Evolutionary conservation across 1,140 invertebrate species (phyloP).

Genomic region (Physella acuta): DNA sequence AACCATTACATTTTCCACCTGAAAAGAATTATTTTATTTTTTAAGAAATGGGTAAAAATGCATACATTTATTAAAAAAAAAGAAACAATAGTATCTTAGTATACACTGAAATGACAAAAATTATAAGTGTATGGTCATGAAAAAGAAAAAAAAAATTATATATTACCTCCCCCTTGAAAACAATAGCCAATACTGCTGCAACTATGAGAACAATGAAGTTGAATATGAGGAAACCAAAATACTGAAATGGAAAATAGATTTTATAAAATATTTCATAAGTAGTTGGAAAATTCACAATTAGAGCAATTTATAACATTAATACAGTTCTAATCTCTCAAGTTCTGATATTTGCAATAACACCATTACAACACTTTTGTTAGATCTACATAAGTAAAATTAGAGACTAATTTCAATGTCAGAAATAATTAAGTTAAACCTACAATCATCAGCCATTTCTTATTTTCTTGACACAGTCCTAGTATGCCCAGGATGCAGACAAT

Average conservation of each 20-base stretch:
- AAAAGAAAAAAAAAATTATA: slow-evolving; percentile 8
- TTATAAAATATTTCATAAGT: too few species aligned
- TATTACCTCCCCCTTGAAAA: slow-evolving; percentile 40
- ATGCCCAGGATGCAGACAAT: slow-evolving; percentile 35
- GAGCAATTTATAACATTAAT: too few species aligned
- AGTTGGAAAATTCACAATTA: too few species aligned
- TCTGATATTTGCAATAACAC: too few species aligned
- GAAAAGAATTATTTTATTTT: too few species aligned
- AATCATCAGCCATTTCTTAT: slow-evolving; percentile 28
- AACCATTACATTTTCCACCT: slow-evolving; percentile 38
- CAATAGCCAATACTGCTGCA: slow-evolving; percentile 36
- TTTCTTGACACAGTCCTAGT: slow-evolving; percentile 21
- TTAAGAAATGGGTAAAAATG: too few species aligned
- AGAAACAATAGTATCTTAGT: too few species aligned
- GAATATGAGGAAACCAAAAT: slow-evolving; percentile 31
- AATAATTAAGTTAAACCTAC: slow-evolving; percentile 36
- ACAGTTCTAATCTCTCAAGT: too few species aligned
- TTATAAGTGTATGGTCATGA: not conserved
- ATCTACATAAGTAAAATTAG: too few species aligned
- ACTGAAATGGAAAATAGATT: too few species aligned
- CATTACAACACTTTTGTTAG: too few species aligned
- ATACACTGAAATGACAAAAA: not conserved
- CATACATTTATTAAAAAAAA: too few species aligned
- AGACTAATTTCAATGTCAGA: slow-evolving; percentile 14
- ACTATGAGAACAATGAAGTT: slow-evolving; percentile 30